Base-by-base conservation (phyloP, 35 echinoderm and acorn worm species). In the Ptychodera flava region DNA sequence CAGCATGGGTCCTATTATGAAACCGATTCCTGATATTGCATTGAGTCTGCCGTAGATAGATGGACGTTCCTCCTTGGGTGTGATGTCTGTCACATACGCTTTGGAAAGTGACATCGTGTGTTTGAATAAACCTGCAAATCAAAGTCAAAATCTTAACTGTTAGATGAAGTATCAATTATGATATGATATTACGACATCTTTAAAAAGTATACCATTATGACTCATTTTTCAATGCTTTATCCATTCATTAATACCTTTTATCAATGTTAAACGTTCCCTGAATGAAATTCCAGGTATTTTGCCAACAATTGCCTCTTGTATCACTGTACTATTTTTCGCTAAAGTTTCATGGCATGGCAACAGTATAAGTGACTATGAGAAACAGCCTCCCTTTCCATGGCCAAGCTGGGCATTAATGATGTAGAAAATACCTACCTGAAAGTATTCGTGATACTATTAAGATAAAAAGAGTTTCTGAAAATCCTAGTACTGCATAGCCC, bases 21-120 rank as follows among this genome's bases (percentile, higher is more conserved):
- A 97, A 22, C 95, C 95, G 0, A 87, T 77, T 31, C 92, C 93
- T 1, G 92, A 92, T n/a, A 91, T 88, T 34, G 92, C 92, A 64
- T 94, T 94, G 92, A 89, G 94, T 31, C 88, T 87, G 2, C 95
- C 95, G 88, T 94, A 94, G 35, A 94, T 88, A 52, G 81, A 86
- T 10, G 92, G 89, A 64, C 92, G 87, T 37, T 97, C 84, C 35
- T 85, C 64, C 32, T 93, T 91, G 1, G 92, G 92, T 29, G 95
- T 97, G 79, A 92, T 90, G 80, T 97, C 89, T 33, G 95, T 90
- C 1, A 97, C 36, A 78, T 89, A 86, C 1, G 95, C 92, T 84
- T 92, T 97, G 15, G 84, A 87, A 12, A 88, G 80, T 0, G 92
- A 90, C 33, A 91, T 38, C 29, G 92, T 92, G 79, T 97, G 95